Percentiles rank a stretch among this genome's conserved stretches.
These are phyloP conservation scores for Gambusia yucatana DNA, from an alignment of 2,797 vertebrate genomes.

Conservation along the genomic window DNA sequence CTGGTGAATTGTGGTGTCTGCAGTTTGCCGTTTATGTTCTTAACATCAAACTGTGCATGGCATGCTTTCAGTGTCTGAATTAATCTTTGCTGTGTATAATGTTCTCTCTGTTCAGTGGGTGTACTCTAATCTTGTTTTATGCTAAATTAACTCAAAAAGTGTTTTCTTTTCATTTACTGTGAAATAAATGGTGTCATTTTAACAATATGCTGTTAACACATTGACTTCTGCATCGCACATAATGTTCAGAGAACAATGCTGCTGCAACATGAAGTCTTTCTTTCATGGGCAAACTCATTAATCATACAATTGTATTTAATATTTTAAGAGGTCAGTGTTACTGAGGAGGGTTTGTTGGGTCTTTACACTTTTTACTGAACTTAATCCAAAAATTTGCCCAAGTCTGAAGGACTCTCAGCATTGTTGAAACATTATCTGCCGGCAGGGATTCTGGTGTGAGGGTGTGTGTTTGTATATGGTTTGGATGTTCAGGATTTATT, in stretches of 20 bases:
- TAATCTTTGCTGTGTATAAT: conserved; percentile 63
- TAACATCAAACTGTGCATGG: conserved; percentile 74
- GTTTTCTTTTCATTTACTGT: conserved; percentile 53
- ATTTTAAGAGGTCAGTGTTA: background rate
- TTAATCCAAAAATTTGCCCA: conserved; percentile 49
- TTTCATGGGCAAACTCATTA: conserved; percentile 55
- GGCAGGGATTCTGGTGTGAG: conserved; percentile 55
- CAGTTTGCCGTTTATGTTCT: conserved; percentile 43
- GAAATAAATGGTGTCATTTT: conserved; percentile 55
- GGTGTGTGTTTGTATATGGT: conserved; percentile 55
- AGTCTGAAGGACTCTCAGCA: conserved; percentile 46
- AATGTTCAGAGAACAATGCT: conserved; percentile 64
- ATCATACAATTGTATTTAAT: background rate
- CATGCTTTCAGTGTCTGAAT: conserved; percentile 73
- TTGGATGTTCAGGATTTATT: conserved; percentile 42
- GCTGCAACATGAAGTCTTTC: conserved; percentile 37
- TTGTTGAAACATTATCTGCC: conserved; percentile 70
- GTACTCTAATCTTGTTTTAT: conserved; percentile 62
- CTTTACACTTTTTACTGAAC: background rate
- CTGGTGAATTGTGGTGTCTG: conserved; percentile 29
- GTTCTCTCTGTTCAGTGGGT: conserved; percentile 58
- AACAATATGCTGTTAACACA: conserved; percentile 52
- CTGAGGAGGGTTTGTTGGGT: background rate
- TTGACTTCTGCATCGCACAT: conserved; percentile 56
- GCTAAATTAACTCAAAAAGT: conserved; percentile 61